Base-by-base conservation (phyloP, 2,113 vertebrate species). In the Chinchilla lanigera region DNA sequence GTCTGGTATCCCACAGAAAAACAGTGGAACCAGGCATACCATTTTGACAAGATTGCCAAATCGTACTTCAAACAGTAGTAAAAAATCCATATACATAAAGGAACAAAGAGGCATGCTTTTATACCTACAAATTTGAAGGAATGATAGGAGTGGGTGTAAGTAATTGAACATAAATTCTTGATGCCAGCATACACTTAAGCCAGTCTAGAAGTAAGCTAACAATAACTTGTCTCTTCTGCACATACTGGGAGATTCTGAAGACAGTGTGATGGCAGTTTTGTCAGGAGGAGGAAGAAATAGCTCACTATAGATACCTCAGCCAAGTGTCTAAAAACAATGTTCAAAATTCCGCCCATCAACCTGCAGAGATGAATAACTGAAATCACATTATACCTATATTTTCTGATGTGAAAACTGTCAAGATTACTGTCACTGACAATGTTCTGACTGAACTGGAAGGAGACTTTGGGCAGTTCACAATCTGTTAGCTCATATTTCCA, bases 301-400 rank as follows among this genome's bases (percentile, higher is more conserved):
- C 92, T 93, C 30, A 92, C 24, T 85, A 58, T 11, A 96, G 93
- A 95, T 94, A 94, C 17, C 80, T 82, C 8, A 52, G 26, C 52
- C 22, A 14, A 71, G 86, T 77, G 77, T 96, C 95, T 92, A 86
- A 95, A 61, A 94, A 84, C 8, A 54, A 63, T 69, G 82, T 83
- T 97, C 94, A 84, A 50, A 95, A 94, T 96, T 94, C 86, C 3
- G 77, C 80, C 71, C 89, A 97, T 98, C 93, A 97, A 92, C 89
- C 75, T 88, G 52, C 87, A 65, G 97, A 94, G 84, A 97, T 61
- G 89, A 98, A 96, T 98, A 98, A 77, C 84, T 98, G 90, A 98
- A 98, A 98, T 97, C 95, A 93, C 83, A 86, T 98, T 98, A 97
- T 96, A 98, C 90, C 80, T 98, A 35, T 86, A 95, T 95, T 98